phyloP scores from a whole-genome alignment of 2,113 vertebrate species.

The Theristicus caerulescens region DNA sequence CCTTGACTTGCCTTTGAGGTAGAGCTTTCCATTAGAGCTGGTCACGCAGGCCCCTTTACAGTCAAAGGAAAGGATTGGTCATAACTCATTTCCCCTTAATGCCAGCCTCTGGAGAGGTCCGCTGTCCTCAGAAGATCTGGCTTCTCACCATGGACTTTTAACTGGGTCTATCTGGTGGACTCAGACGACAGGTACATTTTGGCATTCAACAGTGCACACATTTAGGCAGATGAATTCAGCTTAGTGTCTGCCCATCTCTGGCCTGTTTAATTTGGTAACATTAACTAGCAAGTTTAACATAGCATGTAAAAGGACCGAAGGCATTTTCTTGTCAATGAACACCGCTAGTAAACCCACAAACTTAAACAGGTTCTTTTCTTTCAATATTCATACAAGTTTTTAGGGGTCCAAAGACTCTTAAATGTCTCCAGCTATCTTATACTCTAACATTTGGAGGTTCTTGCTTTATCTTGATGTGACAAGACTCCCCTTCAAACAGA shows the following conservation, averaged over 20 bases:
- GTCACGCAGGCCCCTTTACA: not conserved
- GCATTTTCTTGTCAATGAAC: not conserved
- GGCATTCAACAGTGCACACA: not conserved
- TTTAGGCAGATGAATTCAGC: not conserved
- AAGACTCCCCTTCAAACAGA: not conserved
- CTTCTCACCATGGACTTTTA: not conserved
- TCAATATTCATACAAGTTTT: not conserved
- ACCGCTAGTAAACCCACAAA: not conserved
- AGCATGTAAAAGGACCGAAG: not conserved
- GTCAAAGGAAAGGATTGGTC: not conserved
- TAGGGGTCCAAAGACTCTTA: not conserved
- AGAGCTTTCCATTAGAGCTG: not conserved
- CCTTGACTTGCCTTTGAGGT: not conserved
- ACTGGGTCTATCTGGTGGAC: not conserved
- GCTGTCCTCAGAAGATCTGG: not conserved
- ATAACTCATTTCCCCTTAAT: fast-evolving
- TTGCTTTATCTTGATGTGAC: not conserved
- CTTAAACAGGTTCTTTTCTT: not conserved
- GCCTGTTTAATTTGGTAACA: not conserved
- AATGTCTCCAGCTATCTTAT: not conserved
- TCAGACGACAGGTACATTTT: not conserved
- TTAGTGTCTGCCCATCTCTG: not conserved
- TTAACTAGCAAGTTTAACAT: not conserved
- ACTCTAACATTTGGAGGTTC: not conserved
- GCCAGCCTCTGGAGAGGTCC: not conserved